These are phyloP conservation scores for Dynastes maya DNA, from an alignment of 2,888 invertebrate species.

Conservation along the genomic window DNA sequence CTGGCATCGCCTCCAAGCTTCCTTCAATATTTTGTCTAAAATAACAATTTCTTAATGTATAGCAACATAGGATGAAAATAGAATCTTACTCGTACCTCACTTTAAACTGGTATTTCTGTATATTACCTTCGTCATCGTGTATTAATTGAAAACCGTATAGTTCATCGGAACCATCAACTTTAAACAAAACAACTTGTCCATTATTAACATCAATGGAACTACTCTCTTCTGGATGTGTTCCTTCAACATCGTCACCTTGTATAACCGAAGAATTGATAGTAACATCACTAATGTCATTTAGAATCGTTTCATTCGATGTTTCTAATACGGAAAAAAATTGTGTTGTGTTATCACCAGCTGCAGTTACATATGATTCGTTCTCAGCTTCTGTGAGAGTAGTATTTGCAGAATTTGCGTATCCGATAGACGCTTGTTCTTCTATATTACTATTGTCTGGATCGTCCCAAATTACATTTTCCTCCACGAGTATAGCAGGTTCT, in stretches of 20 bases:
- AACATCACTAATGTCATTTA: constrained; percentile 60
- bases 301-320: constrained; percentile 60
- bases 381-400: constrained; percentile 60
- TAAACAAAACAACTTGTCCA: constrained; percentile 65
- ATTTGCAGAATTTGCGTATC: constrained; percentile 53
- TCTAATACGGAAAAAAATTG: constrained; percentile 67
- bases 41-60: constrained; percentile 41
- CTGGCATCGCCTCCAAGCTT: constrained; percentile 67
- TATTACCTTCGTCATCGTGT: constrained; percentile 67
- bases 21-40: constrained; percentile 67
- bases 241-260: constrained; percentile 51
- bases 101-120: constrained; percentile 68
- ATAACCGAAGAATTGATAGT: constrained; percentile 54
- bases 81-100: constrained; percentile 61
- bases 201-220: constrained; percentile 50
- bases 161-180: constrained; percentile 67
- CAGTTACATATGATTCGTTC: constrained; percentile 64
- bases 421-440: constrained; percentile 54
- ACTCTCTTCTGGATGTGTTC: constrained; percentile 52
- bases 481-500: constrained; percentile 44
- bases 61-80: constrained; percentile 23
- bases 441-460: constrained; percentile 53
- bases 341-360: constrained; percentile 62
- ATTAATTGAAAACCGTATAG: constrained; percentile 67
- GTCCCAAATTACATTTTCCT: constrained; percentile 46